Conservation (phyloP, 2,797 vertebrate genomes). For the Gouania willdenowi region DNA sequence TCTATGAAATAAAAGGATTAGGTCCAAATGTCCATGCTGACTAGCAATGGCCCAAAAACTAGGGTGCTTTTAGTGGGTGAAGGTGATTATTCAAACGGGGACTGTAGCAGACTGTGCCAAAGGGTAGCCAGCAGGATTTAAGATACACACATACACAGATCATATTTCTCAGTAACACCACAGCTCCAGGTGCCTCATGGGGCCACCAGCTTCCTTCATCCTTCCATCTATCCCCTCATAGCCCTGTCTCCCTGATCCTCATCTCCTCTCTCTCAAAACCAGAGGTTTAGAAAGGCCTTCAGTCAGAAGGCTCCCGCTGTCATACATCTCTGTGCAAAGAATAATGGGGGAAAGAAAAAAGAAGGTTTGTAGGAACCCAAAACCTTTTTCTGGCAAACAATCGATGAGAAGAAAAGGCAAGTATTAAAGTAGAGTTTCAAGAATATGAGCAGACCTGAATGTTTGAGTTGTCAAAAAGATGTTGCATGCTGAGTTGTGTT, state of each 20-base stretch:
- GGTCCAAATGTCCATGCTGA: constrained; percentile 25
- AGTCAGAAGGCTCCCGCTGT: constrained; percentile 28
- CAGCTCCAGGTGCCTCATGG: constrained; percentile 40
- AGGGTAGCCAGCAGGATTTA: constrained; percentile 42
- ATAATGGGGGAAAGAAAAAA: constrained; percentile 3
- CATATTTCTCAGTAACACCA: constrained; percentile 40
- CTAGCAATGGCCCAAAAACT: constrained; percentile 22
- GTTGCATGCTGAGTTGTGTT: constrained; percentile 62
- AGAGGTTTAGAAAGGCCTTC: constrained; percentile 26
- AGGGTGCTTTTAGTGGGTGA: constrained; percentile 16
- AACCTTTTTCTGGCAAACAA: constrained; percentile 29
- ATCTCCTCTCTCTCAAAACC: constrained; percentile 27
- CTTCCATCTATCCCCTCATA: constrained; percentile 34
- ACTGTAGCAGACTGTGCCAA: constrained; percentile 37
- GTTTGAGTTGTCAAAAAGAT: too few species aligned
- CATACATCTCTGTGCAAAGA: constrained; percentile 19
- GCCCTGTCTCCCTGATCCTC: constrained; percentile 32
- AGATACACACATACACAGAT: constrained; percentile 30
- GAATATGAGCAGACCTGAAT: constrained; percentile 41
- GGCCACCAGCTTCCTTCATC: constrained; percentile 39
- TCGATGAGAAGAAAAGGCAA: constrained; percentile 16
- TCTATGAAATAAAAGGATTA: constrained; percentile 2
- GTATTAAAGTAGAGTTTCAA: constrained; percentile 27
- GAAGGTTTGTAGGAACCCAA: constrained; percentile 35
- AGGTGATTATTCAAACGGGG: constrained; percentile 40